Conservation (phyloP, 2,888 invertebrate species). For the Gasteruption jaculator region DNA sequence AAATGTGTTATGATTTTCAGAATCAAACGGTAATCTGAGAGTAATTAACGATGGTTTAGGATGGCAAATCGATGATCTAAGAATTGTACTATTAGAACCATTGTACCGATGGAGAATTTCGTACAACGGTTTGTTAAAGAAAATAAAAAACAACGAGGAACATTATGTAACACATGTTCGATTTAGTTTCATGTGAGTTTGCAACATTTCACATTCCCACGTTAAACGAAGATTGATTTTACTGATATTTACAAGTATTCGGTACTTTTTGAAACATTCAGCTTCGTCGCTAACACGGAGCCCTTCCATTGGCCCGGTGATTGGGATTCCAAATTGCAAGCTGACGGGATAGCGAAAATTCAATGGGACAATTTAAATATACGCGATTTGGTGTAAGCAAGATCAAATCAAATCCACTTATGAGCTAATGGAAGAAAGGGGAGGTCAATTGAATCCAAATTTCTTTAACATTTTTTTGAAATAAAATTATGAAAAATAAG, state of each 20-base stretch:
- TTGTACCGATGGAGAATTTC: slow-evolving; percentile 61
- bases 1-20: too few relatives aligned
- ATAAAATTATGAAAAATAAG: too few relatives aligned
- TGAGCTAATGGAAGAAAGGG: too few relatives aligned
- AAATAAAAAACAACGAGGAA: slow-evolving; percentile 32
- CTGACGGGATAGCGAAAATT: slow-evolving; percentile 56
- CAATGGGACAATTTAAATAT: slow-evolving; percentile 53
- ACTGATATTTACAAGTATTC: neutral
- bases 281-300: slow-evolving; percentile 57
- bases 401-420: too few relatives aligned
- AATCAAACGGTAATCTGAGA: slow-evolving; percentile 56
- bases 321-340: slow-evolving; percentile 55
- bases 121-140: slow-evolving; percentile 62
- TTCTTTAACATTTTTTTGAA: neutral
- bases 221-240: neutral
- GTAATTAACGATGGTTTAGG: slow-evolving; percentile 50
- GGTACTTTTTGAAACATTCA: slow-evolving; percentile 36
- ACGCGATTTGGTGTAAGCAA: too few relatives aligned
- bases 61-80: slow-evolving; percentile 61
- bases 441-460: too few relatives aligned
- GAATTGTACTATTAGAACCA: slow-evolving; percentile 61
- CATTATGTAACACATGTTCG: slow-evolving; percentile 50
- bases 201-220: neutral
- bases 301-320: slow-evolving; percentile 57
- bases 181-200: slow-evolving; percentile 62